Percentiles rank a stretch among this genome's conserved stretches.
phyloP scores from a whole-genome alignment of 2,113 vertebrate genomes.

The Eolophus roseicapilla region DNA sequence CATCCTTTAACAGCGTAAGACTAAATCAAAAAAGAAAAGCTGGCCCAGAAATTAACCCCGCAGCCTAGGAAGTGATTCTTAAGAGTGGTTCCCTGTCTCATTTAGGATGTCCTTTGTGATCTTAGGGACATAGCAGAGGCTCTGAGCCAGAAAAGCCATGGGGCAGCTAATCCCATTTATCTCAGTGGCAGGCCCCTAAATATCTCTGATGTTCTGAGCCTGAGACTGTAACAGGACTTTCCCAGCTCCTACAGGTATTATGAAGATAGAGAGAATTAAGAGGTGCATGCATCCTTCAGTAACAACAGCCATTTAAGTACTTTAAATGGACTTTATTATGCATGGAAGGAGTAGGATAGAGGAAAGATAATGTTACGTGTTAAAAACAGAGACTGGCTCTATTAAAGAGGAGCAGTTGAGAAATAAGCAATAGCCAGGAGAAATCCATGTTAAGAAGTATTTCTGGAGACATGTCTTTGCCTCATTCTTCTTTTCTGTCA shows the following conservation, averaged over 20 bases:
- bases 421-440: background rate
- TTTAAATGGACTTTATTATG: background rate
- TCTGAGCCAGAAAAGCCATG: constrained; percentile 20
- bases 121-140: constrained; percentile 11
- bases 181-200: constrained; percentile 53
- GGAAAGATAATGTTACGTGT: background rate
- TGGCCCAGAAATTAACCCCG: background rate
- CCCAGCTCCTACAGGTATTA: constrained; percentile 12
- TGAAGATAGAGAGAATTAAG: background rate
- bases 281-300: background rate
- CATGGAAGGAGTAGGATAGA: background rate
- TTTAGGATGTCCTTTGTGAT: constrained; percentile 50
- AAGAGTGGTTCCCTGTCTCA: background rate
- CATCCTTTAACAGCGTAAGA: background rate
- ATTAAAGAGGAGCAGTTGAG: background rate
- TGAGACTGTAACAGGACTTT: constrained; percentile 22
- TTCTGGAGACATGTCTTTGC: background rate
- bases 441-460: background rate
- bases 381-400: background rate
- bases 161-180: constrained; percentile 52
- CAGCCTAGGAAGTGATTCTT: background rate
- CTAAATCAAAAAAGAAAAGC: background rate
- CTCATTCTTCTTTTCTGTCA: background rate
- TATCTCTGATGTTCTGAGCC: constrained; percentile 18
- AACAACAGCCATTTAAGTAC: background rate